Evolutionary conservation across 2,797 vertebrate species (phyloP), one percentile per base, ranked within the genome.

Genomic region (Melanotaenia trifasciata): DNA sequence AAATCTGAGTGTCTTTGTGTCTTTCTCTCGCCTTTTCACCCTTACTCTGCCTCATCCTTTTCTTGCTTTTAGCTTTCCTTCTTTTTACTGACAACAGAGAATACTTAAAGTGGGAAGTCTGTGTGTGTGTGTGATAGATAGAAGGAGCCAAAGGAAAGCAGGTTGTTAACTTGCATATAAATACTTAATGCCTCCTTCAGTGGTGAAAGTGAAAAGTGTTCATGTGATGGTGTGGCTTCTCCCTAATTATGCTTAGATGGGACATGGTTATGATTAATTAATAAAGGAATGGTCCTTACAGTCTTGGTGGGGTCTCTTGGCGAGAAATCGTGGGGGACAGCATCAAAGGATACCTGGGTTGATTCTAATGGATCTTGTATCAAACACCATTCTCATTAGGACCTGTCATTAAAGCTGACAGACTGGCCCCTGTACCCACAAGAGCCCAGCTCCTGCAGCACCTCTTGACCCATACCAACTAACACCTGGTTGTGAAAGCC

Each of bases 261-360:
- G 96, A 97, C 96, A 95, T 14, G 61, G 90, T 87, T 94, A 98
- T 99, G 97, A 96, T 97, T 98, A 97, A 99, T 99, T 98, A 96
- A 99, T 98, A 96, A 97, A 96, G 95, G 94, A 79, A 90, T 95
- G 94, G 96, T 96, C 95, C 96, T 95, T 94, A 93, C 94, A 92
- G 85, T 85, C 87, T 87, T 91, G 80, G 84, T 80, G 75, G 81
- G 86, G 86, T 87, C 90, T 94, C 88, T 58, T 83, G 80, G 84
- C 59, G 84, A 87, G 89, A 90, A 89, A 89, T 89, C 73, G 96
- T 95, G 95, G 96, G 95, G 96, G 96, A 97, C 96, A 95, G 95
- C 96, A 97, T 99, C 96, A 98, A 98, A 99, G 96, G 95, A 96
- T 96, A 94, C 94, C 94, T 94, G 92, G 96, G 96, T 96, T 96